Evolutionary conservation across 2,113 vertebrate genomes (phyloP), one percentile per base, ranked within the genome.

Genomic region (Chascanopsetta lugubris): DNA sequence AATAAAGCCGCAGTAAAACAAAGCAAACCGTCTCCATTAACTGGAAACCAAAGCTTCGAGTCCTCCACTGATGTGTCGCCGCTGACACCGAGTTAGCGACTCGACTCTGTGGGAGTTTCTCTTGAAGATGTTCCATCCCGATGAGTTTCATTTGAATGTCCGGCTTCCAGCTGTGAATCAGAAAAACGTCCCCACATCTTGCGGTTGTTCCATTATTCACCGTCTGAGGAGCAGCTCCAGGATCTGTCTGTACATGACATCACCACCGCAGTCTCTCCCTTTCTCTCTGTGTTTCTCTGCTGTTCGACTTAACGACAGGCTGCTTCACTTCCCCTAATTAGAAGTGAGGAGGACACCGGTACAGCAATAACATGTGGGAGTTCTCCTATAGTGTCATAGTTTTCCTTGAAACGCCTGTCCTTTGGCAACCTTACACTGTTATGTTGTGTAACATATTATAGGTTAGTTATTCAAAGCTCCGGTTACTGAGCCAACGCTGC

Each of bases 201-300:
- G 80, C 75, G 26, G 60, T 80, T 47, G 84, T 65, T 82, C 81
- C 68, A 79, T 83, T 73, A 81, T 77, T 79, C 80, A 73, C 80
- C n/a, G 71, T 81, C 74, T 81, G 72, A 66, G 68, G 68, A 78
- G 70, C 73, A 73, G 77, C 80, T 81, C 77, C 68, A n/a, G 73
- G 83, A 80, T 66, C 76, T 51, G 80, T 83, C 74, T 69, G 72
- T 13, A 48, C 77, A 76, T 77, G 84, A 81, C 80, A 67, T 80
- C 80, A 72, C 10, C 69, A 21, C 75, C 64, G 27, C 79, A 56
- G 61, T 20, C n/a, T n/a, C n/a, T n/a, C n/a, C n/a, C n/a, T n/a
- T n/a, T n/a, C n/a, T n/a, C n/a, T n/a, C n/a, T n/a, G 53, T 3
- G n/a, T 49, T 61, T 54, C 64, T 50, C 36, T 4, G 29, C 64